Conservation (phyloP, 2,888 invertebrate genomes). For the Pandemis cinnamomeana region DNA sequence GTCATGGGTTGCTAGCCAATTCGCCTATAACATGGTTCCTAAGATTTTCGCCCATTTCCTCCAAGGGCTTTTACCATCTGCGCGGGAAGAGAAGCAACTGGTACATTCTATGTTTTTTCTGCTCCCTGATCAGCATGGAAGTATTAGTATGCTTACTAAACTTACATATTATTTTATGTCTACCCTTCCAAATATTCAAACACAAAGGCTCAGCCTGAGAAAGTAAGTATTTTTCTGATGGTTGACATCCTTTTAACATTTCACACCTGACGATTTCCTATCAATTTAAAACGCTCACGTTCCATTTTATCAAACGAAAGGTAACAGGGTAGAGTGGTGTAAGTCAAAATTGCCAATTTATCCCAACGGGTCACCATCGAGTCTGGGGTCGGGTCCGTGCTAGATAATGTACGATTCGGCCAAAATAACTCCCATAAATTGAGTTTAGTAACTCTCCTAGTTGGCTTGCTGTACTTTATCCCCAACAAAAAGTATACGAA, state of each 20-base stretch:
- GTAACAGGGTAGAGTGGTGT: constrained; percentile 55
- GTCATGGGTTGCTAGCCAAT: no score
- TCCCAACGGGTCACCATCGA: constrained; percentile 51
- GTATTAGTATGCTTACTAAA: no score
- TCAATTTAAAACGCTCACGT: constrained; percentile 17
- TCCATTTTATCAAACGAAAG: constrained; percentile 24
- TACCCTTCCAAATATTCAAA: no score
- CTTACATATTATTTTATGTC: no score
- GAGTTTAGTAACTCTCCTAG: constrained; percentile 64
- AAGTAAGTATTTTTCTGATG: no score
- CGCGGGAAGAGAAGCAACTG: no score
- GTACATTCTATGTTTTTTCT: no score
- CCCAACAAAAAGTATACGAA: constrained; percentile 45
- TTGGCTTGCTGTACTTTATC: constrained; percentile 49
- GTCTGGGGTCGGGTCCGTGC: constrained; percentile 45
- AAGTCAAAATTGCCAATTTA: constrained; percentile 78
- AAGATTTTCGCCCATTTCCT: no score
- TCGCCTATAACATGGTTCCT: no score
- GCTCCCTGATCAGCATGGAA: no score
- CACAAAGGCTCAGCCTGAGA: no score
- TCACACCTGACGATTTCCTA: constrained; percentile 14
- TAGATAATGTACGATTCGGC: constrained; percentile 67
- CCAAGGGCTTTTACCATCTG: no score
- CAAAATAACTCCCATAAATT: constrained; percentile 73
- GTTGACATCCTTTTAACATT: neutral